Evolutionary conservation across 2,888 invertebrate species (phyloP).

Genomic region (Dryobotodes eremita): DNA sequence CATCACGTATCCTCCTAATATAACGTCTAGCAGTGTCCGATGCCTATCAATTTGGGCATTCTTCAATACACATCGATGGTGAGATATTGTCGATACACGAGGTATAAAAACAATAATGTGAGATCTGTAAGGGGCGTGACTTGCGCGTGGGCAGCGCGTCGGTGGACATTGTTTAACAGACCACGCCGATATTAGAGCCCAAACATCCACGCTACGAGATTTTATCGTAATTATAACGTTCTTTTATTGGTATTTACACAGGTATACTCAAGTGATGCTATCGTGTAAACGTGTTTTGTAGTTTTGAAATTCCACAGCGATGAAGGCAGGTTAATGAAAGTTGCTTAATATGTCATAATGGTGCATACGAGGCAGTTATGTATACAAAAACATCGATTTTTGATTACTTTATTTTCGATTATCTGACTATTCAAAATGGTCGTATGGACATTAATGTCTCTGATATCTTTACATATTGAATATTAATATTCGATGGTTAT

Average conservation of each 20-base stretch:
- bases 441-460: conserved; percentile 4
- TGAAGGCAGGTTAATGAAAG: conserved; percentile 60
- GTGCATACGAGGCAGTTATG: conserved; percentile 21
- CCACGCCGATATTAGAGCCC: conserved; percentile 81
- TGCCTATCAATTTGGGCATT: conserved; percentile 75
- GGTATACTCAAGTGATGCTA: conserved; percentile 75
- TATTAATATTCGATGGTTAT: conserved; percentile 59
- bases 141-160: conserved; percentile 85
- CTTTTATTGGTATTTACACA: conserved; percentile 88
- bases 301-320: conserved; percentile 55
- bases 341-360: conserved; percentile 51
- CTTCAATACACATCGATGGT: conserved; percentile 75
- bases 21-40: conserved; percentile 68
- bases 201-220: conserved; percentile 85
- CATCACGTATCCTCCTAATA: conserved; percentile 73
- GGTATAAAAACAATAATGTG: conserved; percentile 81
- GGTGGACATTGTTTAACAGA: conserved; percentile 88
- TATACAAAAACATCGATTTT: conserved; percentile 30
- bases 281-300: conserved; percentile 66
- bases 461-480: conserved; percentile 45
- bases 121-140: conserved; percentile 83
- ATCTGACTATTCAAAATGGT: conserved; percentile 16
- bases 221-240: conserved; percentile 89
- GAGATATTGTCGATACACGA: conserved; percentile 77
- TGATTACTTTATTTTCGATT: conserved; percentile 54